Evolutionary conservation across 2,888 invertebrate genomes (phyloP).

Genomic region (Leptopilina myrica): DNA sequence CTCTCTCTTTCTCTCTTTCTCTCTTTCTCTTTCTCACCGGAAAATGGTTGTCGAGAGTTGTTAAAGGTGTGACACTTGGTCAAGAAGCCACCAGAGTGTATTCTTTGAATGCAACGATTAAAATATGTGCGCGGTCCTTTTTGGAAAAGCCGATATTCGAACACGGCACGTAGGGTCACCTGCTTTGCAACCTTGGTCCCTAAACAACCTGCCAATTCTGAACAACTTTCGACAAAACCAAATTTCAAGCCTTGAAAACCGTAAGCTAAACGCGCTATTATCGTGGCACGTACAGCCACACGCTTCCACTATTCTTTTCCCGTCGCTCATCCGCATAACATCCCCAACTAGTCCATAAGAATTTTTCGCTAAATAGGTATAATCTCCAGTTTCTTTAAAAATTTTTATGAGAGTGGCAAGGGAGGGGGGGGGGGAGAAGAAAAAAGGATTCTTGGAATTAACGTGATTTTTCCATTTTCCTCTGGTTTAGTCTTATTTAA

Average conservation of each 20-base stretch:
- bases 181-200: conserved; percentile 46
- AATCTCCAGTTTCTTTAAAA: conserved; percentile 20
- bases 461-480: conserved; percentile 23
- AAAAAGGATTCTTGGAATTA: conserved; percentile 35
- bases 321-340: conserved; percentile 1
- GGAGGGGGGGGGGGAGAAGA: background rate
- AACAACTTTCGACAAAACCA: conserved; percentile 47
- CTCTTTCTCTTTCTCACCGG: conserved; percentile 41
- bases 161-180: conserved; percentile 56
- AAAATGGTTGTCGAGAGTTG: conserved; percentile 42
- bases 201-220: conserved; percentile 61
- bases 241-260: conserved; percentile 51
- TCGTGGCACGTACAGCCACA: conserved; percentile 66
- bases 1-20: no score
- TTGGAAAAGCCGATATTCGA: conserved; percentile 47
- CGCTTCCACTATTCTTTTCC: conserved; percentile 47
- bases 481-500: conserved; percentile 17
- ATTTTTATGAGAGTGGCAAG: background rate
- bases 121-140: conserved; percentile 53
- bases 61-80: conserved; percentile 49
- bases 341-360: conserved; percentile 28
- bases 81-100: conserved; percentile 62
- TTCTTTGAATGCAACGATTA: conserved; percentile 61
- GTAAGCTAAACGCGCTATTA: conserved; percentile 69
- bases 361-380: conserved; percentile 37